These are phyloP conservation scores for Lissonota sp. DNA, from an alignment of 2,888 invertebrate species.

Conservation along the genomic window DNA sequence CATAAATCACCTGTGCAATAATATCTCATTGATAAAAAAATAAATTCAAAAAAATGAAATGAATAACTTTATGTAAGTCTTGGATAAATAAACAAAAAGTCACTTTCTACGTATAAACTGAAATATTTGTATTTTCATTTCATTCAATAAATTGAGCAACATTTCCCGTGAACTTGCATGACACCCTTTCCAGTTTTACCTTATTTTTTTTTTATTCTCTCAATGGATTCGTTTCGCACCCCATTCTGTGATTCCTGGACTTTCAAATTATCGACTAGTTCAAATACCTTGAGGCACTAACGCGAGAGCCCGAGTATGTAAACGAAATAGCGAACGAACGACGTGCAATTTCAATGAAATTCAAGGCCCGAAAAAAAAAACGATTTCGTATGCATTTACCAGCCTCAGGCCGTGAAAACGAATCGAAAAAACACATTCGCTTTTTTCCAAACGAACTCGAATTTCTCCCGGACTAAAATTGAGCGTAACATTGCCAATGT, in stretches of 20 bases:
- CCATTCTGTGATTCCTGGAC: background rate
- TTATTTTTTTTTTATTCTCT: background rate
- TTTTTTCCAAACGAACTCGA: no score
- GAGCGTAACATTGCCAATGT: no score
- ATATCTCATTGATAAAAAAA: conserved; percentile 31
- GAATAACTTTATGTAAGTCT: conserved; percentile 26
- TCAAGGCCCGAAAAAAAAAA: conserved; percentile 24
- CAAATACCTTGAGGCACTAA: background rate
- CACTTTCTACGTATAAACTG: conserved; percentile 46
- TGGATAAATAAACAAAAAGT: conserved; percentile 23
- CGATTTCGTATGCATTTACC: background rate
- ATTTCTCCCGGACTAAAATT: no score
- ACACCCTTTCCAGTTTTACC: background rate
- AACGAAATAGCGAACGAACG: background rate
- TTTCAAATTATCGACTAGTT: background rate
- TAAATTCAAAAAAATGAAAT: conserved; percentile 17
- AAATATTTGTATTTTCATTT: background rate
- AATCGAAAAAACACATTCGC: no score
- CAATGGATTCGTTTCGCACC: background rate
- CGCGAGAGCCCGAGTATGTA: background rate
- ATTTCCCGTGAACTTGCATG: background rate
- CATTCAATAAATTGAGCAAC: background rate
- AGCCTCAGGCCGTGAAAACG: no score
- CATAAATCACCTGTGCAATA: conserved; percentile 50
- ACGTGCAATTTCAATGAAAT: conserved; percentile 40